These are phyloP conservation scores for Hippocampus abdominalis DNA, from an alignment of 2,113 vertebrate genomes.

Conservation along the genomic window DNA sequence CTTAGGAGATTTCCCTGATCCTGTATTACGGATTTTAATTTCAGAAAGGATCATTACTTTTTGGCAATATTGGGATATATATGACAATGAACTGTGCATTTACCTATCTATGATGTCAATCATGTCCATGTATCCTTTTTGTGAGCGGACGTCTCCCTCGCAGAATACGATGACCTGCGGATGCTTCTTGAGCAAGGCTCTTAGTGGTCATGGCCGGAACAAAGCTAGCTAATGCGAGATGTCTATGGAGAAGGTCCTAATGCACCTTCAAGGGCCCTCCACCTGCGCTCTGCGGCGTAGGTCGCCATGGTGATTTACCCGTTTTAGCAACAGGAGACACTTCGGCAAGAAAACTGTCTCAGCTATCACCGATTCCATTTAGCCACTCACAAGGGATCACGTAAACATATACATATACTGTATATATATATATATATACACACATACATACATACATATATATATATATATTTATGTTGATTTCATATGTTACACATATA, in stretches of 20 bases:
- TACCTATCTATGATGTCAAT: background rate
- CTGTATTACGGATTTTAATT: too few species aligned
- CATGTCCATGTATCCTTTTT: background rate
- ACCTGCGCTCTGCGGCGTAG: constrained; percentile 39
- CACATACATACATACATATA: too few species aligned
- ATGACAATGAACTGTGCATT: background rate
- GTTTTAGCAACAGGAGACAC: constrained; percentile 50
- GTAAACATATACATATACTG: too few species aligned
- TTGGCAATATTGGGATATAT: too few species aligned
- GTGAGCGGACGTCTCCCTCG: background rate
- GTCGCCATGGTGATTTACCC: constrained; percentile 63
- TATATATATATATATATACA: too few species aligned
- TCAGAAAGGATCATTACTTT: too few species aligned
- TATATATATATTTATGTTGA: too few species aligned
- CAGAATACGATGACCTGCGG: background rate
- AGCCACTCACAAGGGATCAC: background rate
- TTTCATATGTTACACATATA: too few species aligned
- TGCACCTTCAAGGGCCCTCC: constrained; percentile 65
- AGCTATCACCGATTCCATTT: background rate
- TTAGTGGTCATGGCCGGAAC: constrained; percentile 15
- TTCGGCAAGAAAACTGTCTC: constrained; percentile 50
- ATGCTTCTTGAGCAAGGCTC: constrained; percentile 8
- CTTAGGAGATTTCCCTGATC: too few species aligned
- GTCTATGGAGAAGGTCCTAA: constrained; percentile 56
- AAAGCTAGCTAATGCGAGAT: constrained; percentile 40